A percentile compares a stretch with the other conserved stretches of the same genome.
Conservation (phyloP, 2,888 invertebrate species). For the Drosophila koepferae region DNA sequence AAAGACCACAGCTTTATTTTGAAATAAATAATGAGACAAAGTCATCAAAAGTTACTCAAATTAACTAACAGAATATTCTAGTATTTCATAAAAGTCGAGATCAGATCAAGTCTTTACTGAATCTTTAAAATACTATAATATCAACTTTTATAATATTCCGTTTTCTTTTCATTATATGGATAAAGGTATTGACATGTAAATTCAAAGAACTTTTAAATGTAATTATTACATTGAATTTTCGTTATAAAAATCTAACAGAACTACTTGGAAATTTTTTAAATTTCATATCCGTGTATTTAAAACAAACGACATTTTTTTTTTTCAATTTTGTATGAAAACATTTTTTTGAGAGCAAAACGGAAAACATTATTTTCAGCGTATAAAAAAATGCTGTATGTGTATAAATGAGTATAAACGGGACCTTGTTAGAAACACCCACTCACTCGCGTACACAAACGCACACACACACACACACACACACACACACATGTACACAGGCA, state of each 20-base stretch:
- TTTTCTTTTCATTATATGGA: too few species aligned
- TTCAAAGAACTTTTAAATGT: too few species aligned
- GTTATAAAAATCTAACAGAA: too few species aligned
- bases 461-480: not conserved
- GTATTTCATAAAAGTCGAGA: not conserved
- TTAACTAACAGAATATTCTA: not conserved
- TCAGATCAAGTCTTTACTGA: not conserved
- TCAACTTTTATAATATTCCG: too few species aligned
- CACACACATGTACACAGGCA: not conserved
- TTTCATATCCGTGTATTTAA: not conserved
- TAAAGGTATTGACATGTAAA: too few species aligned
- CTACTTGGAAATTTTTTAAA: not conserved
- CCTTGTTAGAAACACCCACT: constrained; percentile 1
- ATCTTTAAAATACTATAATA: not conserved
- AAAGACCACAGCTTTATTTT: not conserved
- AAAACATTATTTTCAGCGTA: not conserved
- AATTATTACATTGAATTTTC: too few species aligned
- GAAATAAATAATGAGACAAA: not conserved
- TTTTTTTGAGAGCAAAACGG: not conserved
- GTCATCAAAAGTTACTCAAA: not conserved
- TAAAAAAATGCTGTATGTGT: not conserved
- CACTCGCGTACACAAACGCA: not conserved
- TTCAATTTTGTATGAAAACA: not conserved
- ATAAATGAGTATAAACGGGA: not conserved
- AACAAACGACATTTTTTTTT: not conserved